Evolutionary conservation across 2,797 vertebrate species (phyloP).

Genomic region (Brachymystax lenok): DNA sequence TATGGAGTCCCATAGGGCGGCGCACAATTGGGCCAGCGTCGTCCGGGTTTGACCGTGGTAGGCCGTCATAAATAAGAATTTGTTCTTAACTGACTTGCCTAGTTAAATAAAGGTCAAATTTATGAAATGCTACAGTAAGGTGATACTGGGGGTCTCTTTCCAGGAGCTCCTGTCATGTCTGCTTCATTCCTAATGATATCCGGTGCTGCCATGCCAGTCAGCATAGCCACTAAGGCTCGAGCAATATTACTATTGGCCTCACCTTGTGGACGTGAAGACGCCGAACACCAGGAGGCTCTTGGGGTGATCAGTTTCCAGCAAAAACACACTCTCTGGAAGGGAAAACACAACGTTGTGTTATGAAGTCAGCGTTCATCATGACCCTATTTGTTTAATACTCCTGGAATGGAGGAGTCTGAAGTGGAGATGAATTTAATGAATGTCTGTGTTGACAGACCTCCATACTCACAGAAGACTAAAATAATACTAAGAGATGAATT

Average conservation of each 20-base stretch:
- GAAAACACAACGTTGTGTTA: conserved; percentile 32
- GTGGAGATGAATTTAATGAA: conserved; percentile 16
- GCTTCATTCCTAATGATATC: conserved; percentile 36
- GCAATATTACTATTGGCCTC: conserved; percentile 58
- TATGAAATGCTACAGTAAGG: conserved; percentile 10
- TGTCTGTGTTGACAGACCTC: conserved; percentile 27
- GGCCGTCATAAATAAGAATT: too few relatives aligned
- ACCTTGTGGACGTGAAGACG: conserved; percentile 98
- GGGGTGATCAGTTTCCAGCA: conserved; percentile 92
- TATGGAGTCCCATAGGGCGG: too few relatives aligned
- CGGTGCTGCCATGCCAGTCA: conserved; percentile 28
- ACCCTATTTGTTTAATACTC: conserved; percentile 7
- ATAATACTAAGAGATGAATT: too few relatives aligned
- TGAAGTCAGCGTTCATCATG: neutral
- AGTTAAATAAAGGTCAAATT: too few relatives aligned
- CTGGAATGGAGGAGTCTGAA: conserved; percentile 6
- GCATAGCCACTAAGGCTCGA: conserved; percentile 37
- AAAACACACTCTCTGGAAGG: conserved; percentile 92
- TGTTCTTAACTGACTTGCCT: too few relatives aligned
- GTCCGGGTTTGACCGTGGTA: too few relatives aligned
- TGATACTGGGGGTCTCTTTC: conserved; percentile 28
- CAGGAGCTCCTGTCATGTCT: conserved; percentile 23
- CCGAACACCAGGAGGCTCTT: conserved; percentile 91
- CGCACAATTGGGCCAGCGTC: too few relatives aligned
- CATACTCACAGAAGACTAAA: neutral